phyloP scores from a whole-genome alignment of 2,888 invertebrate species.

The Rotaria macrura region DNA sequence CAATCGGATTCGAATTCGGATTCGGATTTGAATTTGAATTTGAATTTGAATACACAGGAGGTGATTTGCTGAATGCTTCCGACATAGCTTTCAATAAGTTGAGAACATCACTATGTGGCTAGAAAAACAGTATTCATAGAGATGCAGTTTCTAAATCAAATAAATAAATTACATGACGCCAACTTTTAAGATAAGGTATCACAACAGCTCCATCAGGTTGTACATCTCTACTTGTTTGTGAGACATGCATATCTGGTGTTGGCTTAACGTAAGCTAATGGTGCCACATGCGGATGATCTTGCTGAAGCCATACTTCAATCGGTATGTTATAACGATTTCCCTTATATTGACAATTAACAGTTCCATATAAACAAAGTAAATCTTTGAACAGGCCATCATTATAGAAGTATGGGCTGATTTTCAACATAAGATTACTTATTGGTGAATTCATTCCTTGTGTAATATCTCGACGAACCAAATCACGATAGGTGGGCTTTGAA shows the following conservation, averaged over 20 bases:
- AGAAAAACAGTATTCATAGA: constrained; percentile 36
- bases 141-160: not conserved
- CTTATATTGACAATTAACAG: not conserved
- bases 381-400: not conserved
- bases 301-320: constrained; percentile 85
- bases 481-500: not conserved
- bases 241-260: constrained; percentile 75
- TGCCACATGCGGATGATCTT: constrained; percentile 89
- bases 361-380: not conserved
- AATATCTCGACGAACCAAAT: constrained; percentile 1
- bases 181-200: constrained; percentile 87
- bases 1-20: constrained; percentile 38
- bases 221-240: not conserved
- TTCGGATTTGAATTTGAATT: too few relatives aligned
- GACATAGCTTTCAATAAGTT: constrained; percentile 81
- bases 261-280: constrained; percentile 80
- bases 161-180: constrained; percentile 55
- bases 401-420: not conserved
- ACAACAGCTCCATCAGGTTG: constrained; percentile 58
- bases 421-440: not conserved
- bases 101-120: constrained; percentile 70
- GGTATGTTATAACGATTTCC: constrained; percentile 78
- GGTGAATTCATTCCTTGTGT: not conserved
- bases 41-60: constrained; percentile 63
- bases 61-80: constrained; percentile 80